Base-by-base conservation (phyloP, 92 coral and sea anemone species). In the Palythoa caribaeorum region DNA sequence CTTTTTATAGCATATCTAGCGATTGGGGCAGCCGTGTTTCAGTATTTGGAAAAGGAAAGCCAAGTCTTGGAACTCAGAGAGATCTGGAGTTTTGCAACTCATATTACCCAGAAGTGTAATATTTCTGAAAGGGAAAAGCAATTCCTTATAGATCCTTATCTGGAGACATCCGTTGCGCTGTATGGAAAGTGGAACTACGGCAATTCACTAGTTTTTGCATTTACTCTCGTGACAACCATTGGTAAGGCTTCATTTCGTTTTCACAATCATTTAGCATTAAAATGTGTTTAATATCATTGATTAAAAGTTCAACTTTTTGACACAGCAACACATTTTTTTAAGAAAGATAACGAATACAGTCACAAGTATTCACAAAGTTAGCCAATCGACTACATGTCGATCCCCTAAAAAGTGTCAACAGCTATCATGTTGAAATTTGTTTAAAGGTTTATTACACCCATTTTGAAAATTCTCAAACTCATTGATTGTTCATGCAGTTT, bases 181-280 rank as follows among this genome's bases (percentile, higher is more conserved):
- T 73, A 73, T 51, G 78, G 78, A 17, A 73, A 88, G 37, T 94
- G 97, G 97, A 88, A 73, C 72, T 94, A 80, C 66, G 91, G 92
- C 17, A 94, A 94, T 73, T 85, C 97, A 1, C 85, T 92, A 11
- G 39, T 92, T 0, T 94, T 92, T 78, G 92, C 95, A 15, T 84
- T 90, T 77, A 92, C 93, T 1, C 89, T 92, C 15, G 62, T 94
- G 2, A 92, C 97, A 16, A 94, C 97, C 71, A 91, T 94, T 52
- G 97, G 97, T 94, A 83, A 83, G 91, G 19, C 1, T 63, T 63
- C 35, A 7, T 16, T 4, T 39, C 9, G 37, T 9, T 20, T 68
- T 68, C 38, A 3, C 38, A 20, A 59, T 59, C 1, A 14, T 9
- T 68, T 20, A 5, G 2, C 12, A 9, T 20, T 35, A 16, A 12